phyloP scores from a whole-genome alignment of 1,140 invertebrate genomes.

The Nephila pilipes region DNA sequence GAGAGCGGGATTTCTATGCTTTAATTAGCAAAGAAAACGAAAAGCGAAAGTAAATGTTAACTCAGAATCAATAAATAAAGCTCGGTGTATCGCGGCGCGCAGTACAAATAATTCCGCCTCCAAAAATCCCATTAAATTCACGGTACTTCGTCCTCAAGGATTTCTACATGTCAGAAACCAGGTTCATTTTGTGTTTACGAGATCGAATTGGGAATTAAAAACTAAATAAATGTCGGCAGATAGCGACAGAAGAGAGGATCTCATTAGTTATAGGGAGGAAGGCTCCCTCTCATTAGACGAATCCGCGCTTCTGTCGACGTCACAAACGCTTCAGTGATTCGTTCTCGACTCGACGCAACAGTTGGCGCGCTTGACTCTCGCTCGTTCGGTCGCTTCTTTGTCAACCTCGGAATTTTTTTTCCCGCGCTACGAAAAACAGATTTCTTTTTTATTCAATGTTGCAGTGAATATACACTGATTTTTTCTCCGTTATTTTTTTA shows the following conservation, averaged over 20 bases:
- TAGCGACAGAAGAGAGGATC: not conserved
- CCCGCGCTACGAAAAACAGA: not conserved
- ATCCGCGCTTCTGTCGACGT: conserved; percentile 6
- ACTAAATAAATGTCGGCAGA: not conserved
- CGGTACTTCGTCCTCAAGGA: not conserved
- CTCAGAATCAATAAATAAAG: not conserved
- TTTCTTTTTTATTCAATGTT: not conserved
- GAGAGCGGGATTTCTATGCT: too few species aligned
- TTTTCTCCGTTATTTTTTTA: not conserved
- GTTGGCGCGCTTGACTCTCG: conserved; percentile 29
- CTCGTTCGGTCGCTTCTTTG: conserved; percentile 32
- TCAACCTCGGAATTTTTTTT: not conserved
- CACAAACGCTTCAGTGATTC: conserved; percentile 27
- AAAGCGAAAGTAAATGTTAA: not conserved
- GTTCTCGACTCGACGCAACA: conserved; percentile 20
- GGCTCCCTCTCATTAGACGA: conserved; percentile 42
- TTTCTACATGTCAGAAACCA: not conserved
- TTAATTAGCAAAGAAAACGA: not conserved
- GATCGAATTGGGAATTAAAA: not conserved
- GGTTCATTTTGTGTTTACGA: conserved; percentile 12
- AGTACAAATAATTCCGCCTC: not conserved
- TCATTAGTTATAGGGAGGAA: conserved; percentile 20
- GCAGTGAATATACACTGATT: not conserved
- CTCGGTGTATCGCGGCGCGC: not conserved
- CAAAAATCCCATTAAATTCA: not conserved